Evolutionary conservation across 2,113 vertebrate genomes (phyloP).

Genomic region (Cygnus atratus): DNA sequence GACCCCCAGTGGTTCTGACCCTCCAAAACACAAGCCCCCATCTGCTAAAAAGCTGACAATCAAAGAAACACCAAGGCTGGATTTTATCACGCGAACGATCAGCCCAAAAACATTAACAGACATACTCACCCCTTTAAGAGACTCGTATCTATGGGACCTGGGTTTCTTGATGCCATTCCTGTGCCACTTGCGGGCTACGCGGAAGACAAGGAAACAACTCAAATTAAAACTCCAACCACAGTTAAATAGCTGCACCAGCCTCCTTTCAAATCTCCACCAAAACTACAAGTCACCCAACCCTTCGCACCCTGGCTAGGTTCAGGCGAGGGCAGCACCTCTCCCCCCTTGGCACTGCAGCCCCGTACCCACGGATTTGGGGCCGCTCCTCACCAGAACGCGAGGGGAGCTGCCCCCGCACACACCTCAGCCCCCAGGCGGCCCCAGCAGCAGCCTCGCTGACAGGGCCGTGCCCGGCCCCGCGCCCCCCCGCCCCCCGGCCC

Average conservation of each 20-base stretch:
- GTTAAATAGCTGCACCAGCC: background rate
- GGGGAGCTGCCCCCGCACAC: too few species aligned
- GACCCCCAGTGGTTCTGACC: background rate
- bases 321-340: background rate
- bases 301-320: background rate
- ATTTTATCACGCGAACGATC: background rate
- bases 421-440: too few species aligned
- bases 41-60: rapidly evolving
- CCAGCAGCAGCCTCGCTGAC: background rate
- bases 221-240: background rate
- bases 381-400: background rate
- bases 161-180: slow-evolving; percentile 99
- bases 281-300: rapidly evolving
- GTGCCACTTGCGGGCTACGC: slow-evolving; percentile 93
- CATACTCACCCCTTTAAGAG: slow-evolving; percentile 91
- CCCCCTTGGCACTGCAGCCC: rapidly evolving
- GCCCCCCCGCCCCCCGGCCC: too few species aligned
- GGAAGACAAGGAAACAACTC: background rate
- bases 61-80: background rate
- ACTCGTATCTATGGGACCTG: slow-evolving; percentile 87
- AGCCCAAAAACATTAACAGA: rapidly evolving
- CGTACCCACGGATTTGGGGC: background rate
- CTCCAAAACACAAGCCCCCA: background rate
- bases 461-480: background rate
- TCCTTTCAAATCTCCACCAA: background rate